phyloP scores from a whole-genome alignment of 2,888 invertebrate species.

The Macrostomum cliftonense region DNA sequence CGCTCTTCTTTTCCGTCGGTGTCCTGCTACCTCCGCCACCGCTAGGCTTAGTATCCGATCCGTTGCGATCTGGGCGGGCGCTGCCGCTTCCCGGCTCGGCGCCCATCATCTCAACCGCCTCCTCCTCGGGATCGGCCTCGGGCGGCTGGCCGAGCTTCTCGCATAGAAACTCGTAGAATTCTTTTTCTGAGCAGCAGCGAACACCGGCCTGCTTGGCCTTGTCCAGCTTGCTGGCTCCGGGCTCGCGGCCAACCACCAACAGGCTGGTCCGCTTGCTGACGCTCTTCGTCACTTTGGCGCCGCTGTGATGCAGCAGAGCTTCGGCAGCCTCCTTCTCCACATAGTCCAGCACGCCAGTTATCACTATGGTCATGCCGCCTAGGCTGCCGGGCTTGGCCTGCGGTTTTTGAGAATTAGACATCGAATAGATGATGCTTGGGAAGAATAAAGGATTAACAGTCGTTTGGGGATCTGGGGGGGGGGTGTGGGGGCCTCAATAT shows the following conservation, averaged over 20 bases:
- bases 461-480: no score
- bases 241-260: slow-evolving; percentile 62
- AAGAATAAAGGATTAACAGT: neutral
- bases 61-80: no score
- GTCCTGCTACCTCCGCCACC: no score
- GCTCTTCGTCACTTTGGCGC: slow-evolving; percentile 54
- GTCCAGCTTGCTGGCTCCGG: slow-evolving; percentile 62
- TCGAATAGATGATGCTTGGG: no score
- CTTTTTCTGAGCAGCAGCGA: neutral
- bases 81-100: no score
- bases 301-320: slow-evolving; percentile 54
- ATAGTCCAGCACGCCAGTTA: slow-evolving; percentile 72
- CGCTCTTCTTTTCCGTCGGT: no score
- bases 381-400: slow-evolving; percentile 24
- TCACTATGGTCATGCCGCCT: slow-evolving; percentile 37
- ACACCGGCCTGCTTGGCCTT: slow-evolving; percentile 40
- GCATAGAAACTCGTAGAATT: neutral
- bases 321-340: slow-evolving; percentile 61
- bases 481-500: no score
- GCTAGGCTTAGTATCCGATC: no score
- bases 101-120: no score
- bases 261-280: slow-evolving; percentile 64
- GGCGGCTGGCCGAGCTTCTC: neutral
- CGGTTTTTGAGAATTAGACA: neutral
- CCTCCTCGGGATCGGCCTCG: no score